A percentile compares a stretch with the other conserved stretches of the same genome.
These are phyloP conservation scores for Scophthalmus maximus DNA, from an alignment of 2,113 vertebrate genomes.

Conservation along the genomic window DNA sequence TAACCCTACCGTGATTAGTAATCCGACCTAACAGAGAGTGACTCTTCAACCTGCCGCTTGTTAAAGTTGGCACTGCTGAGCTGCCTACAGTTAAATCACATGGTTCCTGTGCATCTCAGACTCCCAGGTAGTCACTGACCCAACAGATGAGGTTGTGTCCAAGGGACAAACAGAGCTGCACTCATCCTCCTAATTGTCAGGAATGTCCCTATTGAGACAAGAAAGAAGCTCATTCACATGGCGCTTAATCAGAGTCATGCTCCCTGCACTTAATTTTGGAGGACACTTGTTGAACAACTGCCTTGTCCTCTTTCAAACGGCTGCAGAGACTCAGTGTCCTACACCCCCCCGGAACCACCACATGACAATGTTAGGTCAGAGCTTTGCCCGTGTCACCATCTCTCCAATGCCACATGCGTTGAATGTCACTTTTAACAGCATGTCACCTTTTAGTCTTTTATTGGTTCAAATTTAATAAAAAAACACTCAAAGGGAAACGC, in stretches of 20 bases:
- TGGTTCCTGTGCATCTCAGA: conserved; percentile 46
- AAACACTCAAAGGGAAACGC: conserved; percentile 11
- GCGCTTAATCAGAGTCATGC: conserved; percentile 83
- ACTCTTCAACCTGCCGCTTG: conserved; percentile 43
- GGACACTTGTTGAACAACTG: conserved; percentile 80
- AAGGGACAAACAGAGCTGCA: conserved; percentile 75
- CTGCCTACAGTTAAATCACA: conserved; percentile 39
- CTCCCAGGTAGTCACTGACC: conserved; percentile 73
- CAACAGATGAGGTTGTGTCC: conserved; percentile 65
- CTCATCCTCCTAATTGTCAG: conserved; percentile 77
- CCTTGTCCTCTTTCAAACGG: conserved; percentile 75
- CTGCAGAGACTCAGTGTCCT: conserved; percentile 48
- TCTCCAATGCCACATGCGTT: conserved; percentile 37
- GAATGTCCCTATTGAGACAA: conserved; percentile 81
- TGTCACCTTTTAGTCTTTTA: conserved; percentile 6
- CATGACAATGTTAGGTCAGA: conserved; percentile 56
- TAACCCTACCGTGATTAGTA: not conserved
- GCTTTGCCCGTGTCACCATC: conserved; percentile 34
- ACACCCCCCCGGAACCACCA: conserved; percentile 28
- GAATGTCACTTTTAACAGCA: conserved; percentile 25
- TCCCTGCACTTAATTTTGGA: conserved; percentile 69
- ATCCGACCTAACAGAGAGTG: conserved; percentile 7
- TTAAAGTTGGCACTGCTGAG: conserved; percentile 16
- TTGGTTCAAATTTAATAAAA: conserved; percentile 12
- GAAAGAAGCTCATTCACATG: conserved; percentile 82